Evolutionary conservation across 2,797 vertebrate species (phyloP).

Genomic region (Babyrousa celebensis): DNA sequence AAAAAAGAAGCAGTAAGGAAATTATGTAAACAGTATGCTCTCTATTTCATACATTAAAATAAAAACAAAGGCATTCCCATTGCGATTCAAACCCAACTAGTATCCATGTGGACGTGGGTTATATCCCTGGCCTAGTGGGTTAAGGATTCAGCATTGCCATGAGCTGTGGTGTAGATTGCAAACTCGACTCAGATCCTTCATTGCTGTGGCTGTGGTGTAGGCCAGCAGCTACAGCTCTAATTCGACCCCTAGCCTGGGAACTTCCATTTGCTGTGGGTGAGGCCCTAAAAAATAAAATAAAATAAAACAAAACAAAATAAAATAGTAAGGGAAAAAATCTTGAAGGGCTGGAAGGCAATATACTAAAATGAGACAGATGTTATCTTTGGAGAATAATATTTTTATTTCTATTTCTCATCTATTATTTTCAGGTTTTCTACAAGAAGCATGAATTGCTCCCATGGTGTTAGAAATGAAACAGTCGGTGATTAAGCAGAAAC

Average conservation of each 20-base stretch:
- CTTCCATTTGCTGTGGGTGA: too few species aligned
- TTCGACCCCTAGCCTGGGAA: too few species aligned
- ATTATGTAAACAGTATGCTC: background rate
- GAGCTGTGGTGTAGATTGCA: too few species aligned
- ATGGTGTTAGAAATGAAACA: background rate
- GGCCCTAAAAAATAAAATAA: background rate
- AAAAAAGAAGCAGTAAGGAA: background rate
- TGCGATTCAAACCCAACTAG: too few species aligned
- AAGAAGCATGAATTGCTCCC: background rate
- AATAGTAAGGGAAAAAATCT: accelerated
- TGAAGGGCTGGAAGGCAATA: background rate
- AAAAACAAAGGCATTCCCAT: background rate
- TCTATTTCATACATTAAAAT: slow-evolving; percentile 3
- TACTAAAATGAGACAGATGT: background rate
- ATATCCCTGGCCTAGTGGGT: too few species aligned
- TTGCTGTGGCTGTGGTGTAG: too few species aligned
- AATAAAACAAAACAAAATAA: background rate
- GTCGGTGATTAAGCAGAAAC: background rate
- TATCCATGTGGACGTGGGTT: too few species aligned
- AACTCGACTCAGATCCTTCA: too few species aligned
- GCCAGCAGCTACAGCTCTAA: too few species aligned
- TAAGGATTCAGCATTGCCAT: too few species aligned
- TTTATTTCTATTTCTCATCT: background rate
- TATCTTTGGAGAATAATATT: background rate
- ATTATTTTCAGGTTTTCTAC: slow-evolving; percentile 22